Conservation (phyloP, 2,113 vertebrate genomes). For the Bubo scandiacus region DNA sequence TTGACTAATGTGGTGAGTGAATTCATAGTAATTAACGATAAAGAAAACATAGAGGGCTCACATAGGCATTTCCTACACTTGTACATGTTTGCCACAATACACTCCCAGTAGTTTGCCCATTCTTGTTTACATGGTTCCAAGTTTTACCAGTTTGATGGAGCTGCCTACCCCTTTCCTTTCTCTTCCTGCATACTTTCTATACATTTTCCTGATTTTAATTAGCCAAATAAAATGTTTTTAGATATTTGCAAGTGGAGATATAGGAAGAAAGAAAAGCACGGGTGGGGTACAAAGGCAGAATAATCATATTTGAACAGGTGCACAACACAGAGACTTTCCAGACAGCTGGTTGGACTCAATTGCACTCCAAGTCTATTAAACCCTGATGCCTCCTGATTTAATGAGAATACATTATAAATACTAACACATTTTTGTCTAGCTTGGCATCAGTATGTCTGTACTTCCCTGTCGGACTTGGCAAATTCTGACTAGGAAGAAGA, state of each 20-base stretch:
- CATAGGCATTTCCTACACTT: neutral
- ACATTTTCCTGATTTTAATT: neutral
- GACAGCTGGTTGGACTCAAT: constrained; percentile 48
- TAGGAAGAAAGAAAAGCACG: neutral
- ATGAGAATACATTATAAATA: constrained; percentile 10
- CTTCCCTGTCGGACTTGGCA: constrained; percentile 14
- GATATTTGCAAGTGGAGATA: neutral
- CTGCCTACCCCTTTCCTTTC: neutral
- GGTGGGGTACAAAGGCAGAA: neutral
- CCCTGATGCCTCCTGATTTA: constrained; percentile 24
- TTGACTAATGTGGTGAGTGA: neutral
- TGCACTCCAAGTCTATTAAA: constrained; percentile 50
- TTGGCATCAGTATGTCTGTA: neutral
- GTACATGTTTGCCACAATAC: neutral
- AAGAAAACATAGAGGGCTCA: neutral
- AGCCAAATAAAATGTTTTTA: neutral
- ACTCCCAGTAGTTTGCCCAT: neutral
- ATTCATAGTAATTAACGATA: neutral
- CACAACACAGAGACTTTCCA: constrained; percentile 44
- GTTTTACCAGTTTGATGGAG: neutral
- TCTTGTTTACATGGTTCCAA: neutral
- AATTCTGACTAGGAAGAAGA: neutral
- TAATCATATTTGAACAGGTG: constrained; percentile 60
- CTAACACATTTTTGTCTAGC: constrained; percentile 35
- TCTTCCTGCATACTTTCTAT: neutral